Evolutionary conservation across 2,888 invertebrate species (phyloP), one percentile per base, ranked within the genome.

Genomic region (Stenodera caucasica): DNA sequence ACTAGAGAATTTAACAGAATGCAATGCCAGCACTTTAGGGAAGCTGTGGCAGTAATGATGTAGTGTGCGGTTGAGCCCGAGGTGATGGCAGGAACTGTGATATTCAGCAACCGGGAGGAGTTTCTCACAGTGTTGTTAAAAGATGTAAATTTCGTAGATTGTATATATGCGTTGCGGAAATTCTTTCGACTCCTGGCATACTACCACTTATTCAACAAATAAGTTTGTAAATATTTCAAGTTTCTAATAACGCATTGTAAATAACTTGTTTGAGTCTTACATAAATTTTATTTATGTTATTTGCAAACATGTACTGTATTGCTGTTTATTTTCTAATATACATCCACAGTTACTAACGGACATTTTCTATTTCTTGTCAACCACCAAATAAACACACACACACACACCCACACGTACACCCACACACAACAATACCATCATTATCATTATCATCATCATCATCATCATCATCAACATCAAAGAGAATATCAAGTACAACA

Each of bases 1-100:
- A 61, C 58, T 54, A 37, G 53, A 55, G 63, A 63, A 61, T 64
- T 63, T 58, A 65, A 53, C 61, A 64, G 64, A 66, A 67, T 71
- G 68, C 71, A 67, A 63, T 64, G 70, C 59, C 64, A 70, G 70
- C 70, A 71, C 67, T 70, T 70, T 68, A 60, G 61, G 64, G 67
- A 67, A 68, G 64, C 67, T 67, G 64, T 66, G 67, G 67, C 65
- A 65, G 70, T 74, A 72, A 74, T 74, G 74, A 73, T 72, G 69
- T 71, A 71, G 72, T 72, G 71, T 70, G 71, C 70, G 65, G 69
- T 70, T 67, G 66, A 66, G 68, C 67, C 69, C 65, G 69, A 70
- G 71, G 71, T 67, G 69, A 66, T 69, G 70, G 62, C 66, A 65
- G 63, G 66, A 69, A 68, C 67, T 67, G 67, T 65, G 69, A 71